A percentile compares a stretch with the other conserved stretches of the same genome.
phyloP scores from a whole-genome alignment of 2,113 vertebrate species.

The Perca fluviatilis region DNA sequence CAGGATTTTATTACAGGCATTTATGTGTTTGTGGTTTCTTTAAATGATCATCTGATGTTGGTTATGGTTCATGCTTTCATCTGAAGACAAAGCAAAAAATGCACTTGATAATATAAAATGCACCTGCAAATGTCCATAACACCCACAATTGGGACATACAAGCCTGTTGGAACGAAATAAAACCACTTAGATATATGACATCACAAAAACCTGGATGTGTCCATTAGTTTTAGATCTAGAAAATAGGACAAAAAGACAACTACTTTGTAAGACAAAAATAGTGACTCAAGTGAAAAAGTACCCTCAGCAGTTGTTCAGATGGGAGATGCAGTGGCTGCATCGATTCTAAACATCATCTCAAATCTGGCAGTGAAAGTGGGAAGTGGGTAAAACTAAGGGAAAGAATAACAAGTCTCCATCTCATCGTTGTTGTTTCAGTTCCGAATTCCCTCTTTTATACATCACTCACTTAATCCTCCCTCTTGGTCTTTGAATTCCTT shows the following conservation, averaged over 20 bases:
- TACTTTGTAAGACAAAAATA: not conserved
- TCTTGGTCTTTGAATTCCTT: not conserved
- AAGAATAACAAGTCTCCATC: not conserved
- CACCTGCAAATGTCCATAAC: not conserved
- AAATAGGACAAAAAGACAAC: not conserved
- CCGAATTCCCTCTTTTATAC: not conserved
- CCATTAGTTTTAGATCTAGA: not conserved
- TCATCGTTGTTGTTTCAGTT: not conserved
- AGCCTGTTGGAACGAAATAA: not conserved
- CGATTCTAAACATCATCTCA: not conserved
- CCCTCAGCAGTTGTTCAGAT: conserved; percentile 2
- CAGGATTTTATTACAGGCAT: not conserved
- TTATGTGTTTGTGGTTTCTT: not conserved
- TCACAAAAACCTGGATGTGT: not conserved
- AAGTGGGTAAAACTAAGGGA: conserved; percentile 24
- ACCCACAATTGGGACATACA: not conserved
- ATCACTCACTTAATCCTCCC: not conserved
- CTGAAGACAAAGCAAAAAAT: not conserved
- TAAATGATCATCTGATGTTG: not conserved
- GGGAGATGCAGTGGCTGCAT: not conserved
- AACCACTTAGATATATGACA: not conserved
- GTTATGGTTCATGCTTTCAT: not conserved
- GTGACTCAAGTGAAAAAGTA: not conserved
- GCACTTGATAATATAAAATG: not conserved
- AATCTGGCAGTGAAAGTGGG: conserved; percentile 11